Evolutionary conservation across 2,797 vertebrate species (phyloP).

Genomic region (Pangasius krempfi): DNA sequence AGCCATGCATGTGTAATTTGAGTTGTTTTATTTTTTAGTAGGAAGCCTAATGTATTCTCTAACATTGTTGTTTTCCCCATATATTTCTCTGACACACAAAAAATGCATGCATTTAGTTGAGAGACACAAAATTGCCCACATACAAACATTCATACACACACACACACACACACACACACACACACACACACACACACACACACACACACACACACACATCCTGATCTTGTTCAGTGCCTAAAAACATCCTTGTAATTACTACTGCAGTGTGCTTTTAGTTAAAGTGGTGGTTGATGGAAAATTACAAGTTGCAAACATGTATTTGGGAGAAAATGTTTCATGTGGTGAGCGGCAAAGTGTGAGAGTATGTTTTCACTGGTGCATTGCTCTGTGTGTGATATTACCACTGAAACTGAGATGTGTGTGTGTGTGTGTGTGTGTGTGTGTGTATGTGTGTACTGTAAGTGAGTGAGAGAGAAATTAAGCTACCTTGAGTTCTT

Average conservation of each 20-base stretch:
- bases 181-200: not conserved
- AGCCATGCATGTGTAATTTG: not conserved
- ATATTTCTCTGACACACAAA: not conserved
- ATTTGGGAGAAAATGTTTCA: constrained; percentile 43
- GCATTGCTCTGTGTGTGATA: constrained; percentile 35
- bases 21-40: not conserved
- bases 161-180: not conserved
- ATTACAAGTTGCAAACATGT: constrained; percentile 46
- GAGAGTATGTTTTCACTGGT: constrained; percentile 45
- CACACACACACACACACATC: constrained; percentile 26
- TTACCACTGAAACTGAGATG: constrained; percentile 43
- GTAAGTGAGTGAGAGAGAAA: constrained; percentile 42
- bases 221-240: constrained; percentile 38
- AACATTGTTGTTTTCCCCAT: not conserved
- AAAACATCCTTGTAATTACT: constrained; percentile 44
- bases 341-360: constrained; percentile 49
- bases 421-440: constrained; percentile 17
- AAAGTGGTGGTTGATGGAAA: constrained; percentile 49
- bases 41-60: not conserved
- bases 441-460: constrained; percentile 27
- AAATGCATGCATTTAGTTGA: constrained; percentile 5
- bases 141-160: not conserved
- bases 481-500: constrained; percentile 46
- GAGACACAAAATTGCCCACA: constrained; percentile 10
- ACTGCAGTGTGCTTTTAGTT: constrained; percentile 39